Conservation (phyloP, 2,797 vertebrate genomes). For the Phalanger gymnotis region DNA sequence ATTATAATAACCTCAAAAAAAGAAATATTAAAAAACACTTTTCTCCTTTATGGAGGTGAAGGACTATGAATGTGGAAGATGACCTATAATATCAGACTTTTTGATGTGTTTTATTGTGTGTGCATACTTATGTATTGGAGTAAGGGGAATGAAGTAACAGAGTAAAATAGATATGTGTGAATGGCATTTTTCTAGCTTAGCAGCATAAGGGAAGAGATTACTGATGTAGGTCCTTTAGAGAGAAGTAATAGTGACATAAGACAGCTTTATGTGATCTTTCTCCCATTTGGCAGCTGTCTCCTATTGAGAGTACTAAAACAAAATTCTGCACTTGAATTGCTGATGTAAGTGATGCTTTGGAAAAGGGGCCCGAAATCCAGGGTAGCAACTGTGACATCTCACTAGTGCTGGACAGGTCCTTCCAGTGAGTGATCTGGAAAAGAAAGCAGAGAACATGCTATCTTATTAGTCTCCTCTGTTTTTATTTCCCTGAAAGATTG, state of each 20-base stretch:
- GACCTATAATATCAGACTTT: not conserved
- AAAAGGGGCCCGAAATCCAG: not conserved
- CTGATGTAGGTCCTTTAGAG: fast-evolving
- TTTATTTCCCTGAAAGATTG: not conserved
- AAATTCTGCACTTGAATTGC: not conserved
- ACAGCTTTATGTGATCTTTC: no score
- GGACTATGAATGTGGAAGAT: not conserved
- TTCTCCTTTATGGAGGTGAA: not conserved
- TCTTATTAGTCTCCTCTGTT: not conserved
- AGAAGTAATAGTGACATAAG: not conserved
- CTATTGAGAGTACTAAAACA: conserved; percentile 21
- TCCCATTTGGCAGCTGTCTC: not conserved
- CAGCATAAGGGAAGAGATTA: not conserved
- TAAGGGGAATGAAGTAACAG: conserved; percentile 8
- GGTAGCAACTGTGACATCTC: not conserved
- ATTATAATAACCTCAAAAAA: not conserved
- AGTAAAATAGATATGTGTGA: not conserved
- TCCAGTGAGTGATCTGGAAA: not conserved
- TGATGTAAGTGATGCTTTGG: not conserved
- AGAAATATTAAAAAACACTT: not conserved
- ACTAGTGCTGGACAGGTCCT: not conserved
- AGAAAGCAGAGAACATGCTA: not conserved
- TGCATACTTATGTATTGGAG: not conserved
- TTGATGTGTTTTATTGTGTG: not conserved
- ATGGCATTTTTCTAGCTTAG: not conserved